These are phyloP conservation scores for Dorcus hopei DNA, from an alignment of 2,888 invertebrate genomes.

Conservation along the genomic window DNA sequence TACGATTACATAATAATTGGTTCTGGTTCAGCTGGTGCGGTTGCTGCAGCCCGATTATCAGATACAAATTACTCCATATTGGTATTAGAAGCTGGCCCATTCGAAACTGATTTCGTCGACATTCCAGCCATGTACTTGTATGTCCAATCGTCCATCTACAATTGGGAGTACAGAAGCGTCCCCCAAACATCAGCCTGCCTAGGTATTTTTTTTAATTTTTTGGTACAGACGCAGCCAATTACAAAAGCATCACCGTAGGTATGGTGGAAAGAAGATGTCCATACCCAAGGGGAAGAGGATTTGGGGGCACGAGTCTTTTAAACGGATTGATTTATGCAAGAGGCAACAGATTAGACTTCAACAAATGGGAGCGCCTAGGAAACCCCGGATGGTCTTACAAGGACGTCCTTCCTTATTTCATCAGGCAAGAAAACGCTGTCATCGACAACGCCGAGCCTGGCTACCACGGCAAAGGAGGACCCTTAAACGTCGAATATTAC, in stretches of 20 bases:
- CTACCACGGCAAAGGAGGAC: constrained; percentile 64
- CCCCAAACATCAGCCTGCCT: constrained; percentile 15
- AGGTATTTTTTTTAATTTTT: constrained; percentile 4
- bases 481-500: constrained; percentile 62
- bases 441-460: constrained; percentile 57
- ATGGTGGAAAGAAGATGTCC: neutral
- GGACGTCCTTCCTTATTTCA: constrained; percentile 69
- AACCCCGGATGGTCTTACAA: constrained; percentile 74
- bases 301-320: constrained; percentile 75
- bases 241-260: neutral
- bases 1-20: constrained; percentile 19
- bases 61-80: constrained; percentile 15
- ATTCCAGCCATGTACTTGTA: constrained; percentile 17
- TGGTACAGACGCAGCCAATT: neutral
- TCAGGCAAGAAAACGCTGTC: constrained; percentile 67
- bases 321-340: constrained; percentile 80
- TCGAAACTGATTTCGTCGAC: constrained; percentile 18
- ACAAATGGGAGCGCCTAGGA: constrained; percentile 70
- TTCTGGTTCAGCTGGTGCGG: constrained; percentile 16
- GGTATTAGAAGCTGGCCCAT: constrained; percentile 19
- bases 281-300: constrained; percentile 66
- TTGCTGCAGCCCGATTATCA: constrained; percentile 16
- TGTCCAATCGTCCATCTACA: constrained; percentile 4
- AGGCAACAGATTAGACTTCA: constrained; percentile 73
- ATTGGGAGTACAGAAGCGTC: constrained; percentile 19